These are phyloP conservation scores for Tenodera sinensis DNA, from an alignment of 2,888 invertebrate species.

Conservation along the genomic window DNA sequence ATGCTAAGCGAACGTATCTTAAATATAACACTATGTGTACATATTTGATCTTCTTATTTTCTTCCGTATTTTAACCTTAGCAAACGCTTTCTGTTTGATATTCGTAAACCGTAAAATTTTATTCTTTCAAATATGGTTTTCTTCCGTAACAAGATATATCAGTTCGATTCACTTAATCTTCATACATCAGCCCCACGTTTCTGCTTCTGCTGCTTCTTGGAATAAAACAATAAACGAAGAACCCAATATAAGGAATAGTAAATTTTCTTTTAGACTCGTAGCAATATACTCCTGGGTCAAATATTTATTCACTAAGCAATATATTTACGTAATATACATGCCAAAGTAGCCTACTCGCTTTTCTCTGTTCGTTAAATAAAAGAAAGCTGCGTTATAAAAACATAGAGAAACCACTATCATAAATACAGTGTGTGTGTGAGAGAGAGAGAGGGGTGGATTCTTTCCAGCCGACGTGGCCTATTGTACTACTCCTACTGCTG, in stretches of 20 bases:
- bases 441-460: not conserved
- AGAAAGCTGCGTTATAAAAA: not conserved
- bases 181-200: not conserved
- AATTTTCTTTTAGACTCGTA: not conserved
- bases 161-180: not conserved
- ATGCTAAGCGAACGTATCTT: too few species aligned
- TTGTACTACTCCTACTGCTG: not conserved
- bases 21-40: too few species aligned
- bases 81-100: not conserved
- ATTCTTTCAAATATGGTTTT: not conserved
- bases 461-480: slow-evolving; percentile 11
- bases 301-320: not conserved
- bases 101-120: not conserved
- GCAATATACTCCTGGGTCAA: not conserved
- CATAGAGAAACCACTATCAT: not conserved
- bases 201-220: not conserved
- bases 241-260: not conserved
- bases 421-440: not conserved
- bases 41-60: too few species aligned
- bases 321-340: not conserved
- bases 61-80: too few species aligned
- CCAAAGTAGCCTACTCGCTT: not conserved
- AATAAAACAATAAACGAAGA: not conserved
- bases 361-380: not conserved
- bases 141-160: not conserved